Conservation (phyloP, 92 coral and sea anemone genomes). For the Palythoa heliodiscus region DNA sequence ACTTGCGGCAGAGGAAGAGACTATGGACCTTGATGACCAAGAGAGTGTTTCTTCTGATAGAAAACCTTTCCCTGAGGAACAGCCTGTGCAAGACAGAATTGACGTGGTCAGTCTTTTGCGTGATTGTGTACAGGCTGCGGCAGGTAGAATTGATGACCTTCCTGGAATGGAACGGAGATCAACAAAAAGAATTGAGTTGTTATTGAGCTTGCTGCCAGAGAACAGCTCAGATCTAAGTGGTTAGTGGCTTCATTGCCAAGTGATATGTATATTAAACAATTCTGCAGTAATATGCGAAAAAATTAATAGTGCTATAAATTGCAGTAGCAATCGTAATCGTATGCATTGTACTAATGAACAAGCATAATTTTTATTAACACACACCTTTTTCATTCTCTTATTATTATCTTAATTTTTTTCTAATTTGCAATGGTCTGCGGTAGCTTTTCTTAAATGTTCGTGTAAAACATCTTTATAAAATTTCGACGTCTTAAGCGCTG, state of each 20-base stretch:
- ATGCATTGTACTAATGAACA: too few relatives aligned
- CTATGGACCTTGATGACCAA: slow-evolving; percentile 58
- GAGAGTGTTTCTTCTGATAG: not conserved
- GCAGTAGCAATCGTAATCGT: too few relatives aligned
- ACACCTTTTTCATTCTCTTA: too few relatives aligned
- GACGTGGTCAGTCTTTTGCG: slow-evolving; percentile 65
- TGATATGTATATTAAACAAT: not conserved
- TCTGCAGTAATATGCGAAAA: not conserved
- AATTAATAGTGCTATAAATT: too few relatives aligned
- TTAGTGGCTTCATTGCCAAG: not conserved
- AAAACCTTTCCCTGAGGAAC: not conserved
- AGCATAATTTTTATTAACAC: too few relatives aligned
- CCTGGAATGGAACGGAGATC: slow-evolving; percentile 61
- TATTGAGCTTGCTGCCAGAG: slow-evolving; percentile 74
- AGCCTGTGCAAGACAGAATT: slow-evolving; percentile 42
- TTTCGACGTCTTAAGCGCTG: too few relatives aligned
- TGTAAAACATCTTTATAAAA: too few relatives aligned
- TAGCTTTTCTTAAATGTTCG: too few relatives aligned
- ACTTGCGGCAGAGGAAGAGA: slow-evolving; percentile 34
- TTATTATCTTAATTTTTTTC: too few relatives aligned
- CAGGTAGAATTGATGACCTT: slow-evolving; percentile 77
- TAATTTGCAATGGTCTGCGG: too few relatives aligned
- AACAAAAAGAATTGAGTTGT: slow-evolving; percentile 79
- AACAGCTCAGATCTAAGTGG: slow-evolving; percentile 35
- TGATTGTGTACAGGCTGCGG: slow-evolving; percentile 84